These are phyloP conservation scores for Caenorhabditis japonica DNA, from an alignment of 2,888 invertebrate genomes.

Conservation along the genomic window DNA sequence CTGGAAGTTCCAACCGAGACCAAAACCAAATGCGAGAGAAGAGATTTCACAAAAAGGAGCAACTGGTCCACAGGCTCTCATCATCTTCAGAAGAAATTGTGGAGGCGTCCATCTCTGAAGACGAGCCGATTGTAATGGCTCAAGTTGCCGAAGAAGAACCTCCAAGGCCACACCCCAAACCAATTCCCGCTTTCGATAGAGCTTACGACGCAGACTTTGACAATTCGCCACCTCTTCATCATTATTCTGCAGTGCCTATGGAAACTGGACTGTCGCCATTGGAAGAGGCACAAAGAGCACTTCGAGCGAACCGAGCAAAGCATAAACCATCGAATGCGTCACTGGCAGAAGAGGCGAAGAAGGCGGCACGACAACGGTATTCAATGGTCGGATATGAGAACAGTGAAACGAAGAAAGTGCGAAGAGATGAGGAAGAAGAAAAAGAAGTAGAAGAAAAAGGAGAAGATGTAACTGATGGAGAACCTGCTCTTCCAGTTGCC, in stretches of 20 bases:
- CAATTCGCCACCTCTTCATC: conserved; percentile 51
- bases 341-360: conserved; percentile 19
- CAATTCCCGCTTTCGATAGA: conserved; percentile 38
- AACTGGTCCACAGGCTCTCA: conserved; percentile 51
- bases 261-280: conserved; percentile 40
- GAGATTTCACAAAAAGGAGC: conserved; percentile 44
- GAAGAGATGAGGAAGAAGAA: conserved; percentile 18
- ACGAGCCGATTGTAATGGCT: conserved; percentile 53
- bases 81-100: conserved; percentile 64
- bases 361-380: conserved; percentile 27
- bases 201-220: conserved; percentile 49
- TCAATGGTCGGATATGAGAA: conserved; percentile 21
- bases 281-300: conserved; percentile 54
- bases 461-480: conserved; percentile 10
- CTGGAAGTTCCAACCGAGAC: conserved; percentile 31
- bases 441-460: conserved; percentile 22
- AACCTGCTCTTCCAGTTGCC: conserved; percentile 11
- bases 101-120: conserved; percentile 59
- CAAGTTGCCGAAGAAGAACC: conserved; percentile 35
- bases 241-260: conserved; percentile 28
- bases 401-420: conserved; percentile 23
- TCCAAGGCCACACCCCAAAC: conserved; percentile 32
- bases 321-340: conserved; percentile 51
- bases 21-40: conserved; percentile 13
- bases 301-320: conserved; percentile 48